phyloP scores from a whole-genome alignment of 2,888 invertebrate species.

The Danaus chrysippus region DNA sequence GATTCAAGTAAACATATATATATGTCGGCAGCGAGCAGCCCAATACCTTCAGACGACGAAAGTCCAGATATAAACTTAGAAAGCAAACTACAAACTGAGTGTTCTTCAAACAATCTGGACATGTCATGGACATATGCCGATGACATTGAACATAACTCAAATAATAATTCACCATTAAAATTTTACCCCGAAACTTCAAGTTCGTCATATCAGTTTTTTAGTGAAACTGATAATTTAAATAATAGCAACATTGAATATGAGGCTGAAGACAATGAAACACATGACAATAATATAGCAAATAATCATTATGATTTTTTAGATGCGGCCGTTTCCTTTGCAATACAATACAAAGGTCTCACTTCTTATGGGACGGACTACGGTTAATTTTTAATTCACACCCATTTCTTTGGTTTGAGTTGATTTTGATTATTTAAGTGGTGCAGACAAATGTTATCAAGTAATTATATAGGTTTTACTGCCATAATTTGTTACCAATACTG shows the following conservation, averaged over 20 bases:
- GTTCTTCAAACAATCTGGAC: conserved; percentile 42
- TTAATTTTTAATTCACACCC: conserved; percentile 40
- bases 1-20: conserved; percentile 34
- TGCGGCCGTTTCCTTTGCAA: conserved; percentile 86
- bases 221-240: conserved; percentile 42
- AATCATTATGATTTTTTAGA: conserved; percentile 81
- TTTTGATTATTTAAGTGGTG: conserved; percentile 15
- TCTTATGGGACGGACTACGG: conserved; percentile 70
- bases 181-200: conserved; percentile 47
- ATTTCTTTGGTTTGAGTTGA: conserved; percentile 6
- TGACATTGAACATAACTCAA: conserved; percentile 39
- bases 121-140: conserved; percentile 45
- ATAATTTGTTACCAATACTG: conserved; percentile 22
- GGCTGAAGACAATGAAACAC: conserved; percentile 39
- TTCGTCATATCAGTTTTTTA: conserved; percentile 46
- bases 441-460: conserved; percentile 1
- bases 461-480: conserved; percentile 9
- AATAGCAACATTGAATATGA: conserved; percentile 41
- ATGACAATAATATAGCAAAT: conserved; percentile 41
- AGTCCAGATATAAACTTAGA: conserved; percentile 27
- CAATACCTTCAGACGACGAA: conserved; percentile 47
- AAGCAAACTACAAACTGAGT: conserved; percentile 34
- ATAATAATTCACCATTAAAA: conserved; percentile 40
- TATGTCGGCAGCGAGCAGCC: conserved; percentile 45
- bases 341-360: conserved; percentile 85